These are phyloP conservation scores for Propithecus deckenii DNA, from an alignment of 2,797 vertebrate genomes.

Conservation along the genomic window DNA sequence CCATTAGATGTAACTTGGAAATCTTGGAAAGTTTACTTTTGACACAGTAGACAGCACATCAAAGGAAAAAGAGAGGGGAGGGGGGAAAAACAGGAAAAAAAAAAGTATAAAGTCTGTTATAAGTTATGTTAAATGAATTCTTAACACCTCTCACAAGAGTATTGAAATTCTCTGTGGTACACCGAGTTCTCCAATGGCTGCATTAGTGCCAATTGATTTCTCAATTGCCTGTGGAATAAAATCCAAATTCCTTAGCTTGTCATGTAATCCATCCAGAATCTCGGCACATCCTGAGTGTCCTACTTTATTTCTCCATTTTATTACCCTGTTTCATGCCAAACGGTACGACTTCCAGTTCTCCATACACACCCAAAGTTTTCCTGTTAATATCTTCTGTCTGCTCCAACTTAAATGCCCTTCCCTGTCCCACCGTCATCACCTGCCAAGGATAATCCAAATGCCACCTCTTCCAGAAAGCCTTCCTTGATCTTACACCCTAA, in stretches of 20 bases:
- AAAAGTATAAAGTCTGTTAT: neutral
- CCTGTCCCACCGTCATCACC: neutral
- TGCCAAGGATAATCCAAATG: neutral
- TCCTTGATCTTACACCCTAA: neutral
- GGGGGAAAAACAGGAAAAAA: neutral
- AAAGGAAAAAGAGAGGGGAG: neutral
- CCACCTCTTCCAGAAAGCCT: neutral
- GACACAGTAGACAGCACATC: neutral
- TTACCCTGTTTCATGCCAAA: neutral
- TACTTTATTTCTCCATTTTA: neutral
- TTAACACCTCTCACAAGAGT: conserved; percentile 22
- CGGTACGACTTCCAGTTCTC: neutral
- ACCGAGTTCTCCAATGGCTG: conserved; percentile 23
- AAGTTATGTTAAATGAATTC: conserved; percentile 48
- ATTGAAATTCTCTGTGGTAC: conserved; percentile 34
- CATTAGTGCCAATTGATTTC: conserved; percentile 35
- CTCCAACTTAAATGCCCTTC: neutral
- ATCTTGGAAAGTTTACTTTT: conserved; percentile 42
- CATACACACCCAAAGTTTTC: neutral
- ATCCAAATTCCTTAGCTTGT: neutral
- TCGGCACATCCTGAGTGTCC: neutral
- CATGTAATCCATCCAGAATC: neutral
- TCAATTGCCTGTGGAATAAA: conserved; percentile 50
- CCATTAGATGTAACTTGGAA: neutral
- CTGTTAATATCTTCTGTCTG: neutral